Evolutionary conservation across 2,113 vertebrate genomes (phyloP).

Genomic region (Vulpes vulpes): DNA sequence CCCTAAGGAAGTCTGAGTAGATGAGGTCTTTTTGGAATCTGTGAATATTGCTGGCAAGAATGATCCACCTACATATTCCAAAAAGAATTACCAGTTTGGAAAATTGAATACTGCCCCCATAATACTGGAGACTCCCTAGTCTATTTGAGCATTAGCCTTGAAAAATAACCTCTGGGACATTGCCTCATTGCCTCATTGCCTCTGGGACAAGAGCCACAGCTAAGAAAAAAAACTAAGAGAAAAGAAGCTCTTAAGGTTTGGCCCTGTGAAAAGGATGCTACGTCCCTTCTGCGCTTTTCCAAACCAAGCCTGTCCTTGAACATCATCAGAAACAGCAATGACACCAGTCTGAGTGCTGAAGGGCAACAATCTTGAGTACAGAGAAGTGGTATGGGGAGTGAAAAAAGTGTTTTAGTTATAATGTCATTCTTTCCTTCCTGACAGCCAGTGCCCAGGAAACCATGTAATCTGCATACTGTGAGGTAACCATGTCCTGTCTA

Average conservation of each 20-base stretch:
- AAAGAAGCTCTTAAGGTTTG: neutral
- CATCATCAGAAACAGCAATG: neutral
- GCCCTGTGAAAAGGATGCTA: neutral
- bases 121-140: neutral
- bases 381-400: neutral
- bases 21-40: conserved; percentile 47
- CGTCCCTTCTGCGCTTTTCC: neutral
- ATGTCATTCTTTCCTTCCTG: neutral
- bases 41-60: neutral
- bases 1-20: conserved; percentile 49
- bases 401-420: neutral
- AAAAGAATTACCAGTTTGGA: conserved; percentile 21
- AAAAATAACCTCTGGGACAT: neutral
- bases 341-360: neutral
- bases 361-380: neutral
- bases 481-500: neutral
- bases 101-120: neutral
- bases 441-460: neutral
- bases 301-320: neutral
- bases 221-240: conserved; percentile 39
- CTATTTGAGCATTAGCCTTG: neutral
- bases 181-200: neutral
- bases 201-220: neutral
- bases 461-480: neutral
- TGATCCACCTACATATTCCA: conserved; percentile 7